Base-by-base conservation (phyloP, 2,888 invertebrate species). In the Ophion ventricosus region DNA sequence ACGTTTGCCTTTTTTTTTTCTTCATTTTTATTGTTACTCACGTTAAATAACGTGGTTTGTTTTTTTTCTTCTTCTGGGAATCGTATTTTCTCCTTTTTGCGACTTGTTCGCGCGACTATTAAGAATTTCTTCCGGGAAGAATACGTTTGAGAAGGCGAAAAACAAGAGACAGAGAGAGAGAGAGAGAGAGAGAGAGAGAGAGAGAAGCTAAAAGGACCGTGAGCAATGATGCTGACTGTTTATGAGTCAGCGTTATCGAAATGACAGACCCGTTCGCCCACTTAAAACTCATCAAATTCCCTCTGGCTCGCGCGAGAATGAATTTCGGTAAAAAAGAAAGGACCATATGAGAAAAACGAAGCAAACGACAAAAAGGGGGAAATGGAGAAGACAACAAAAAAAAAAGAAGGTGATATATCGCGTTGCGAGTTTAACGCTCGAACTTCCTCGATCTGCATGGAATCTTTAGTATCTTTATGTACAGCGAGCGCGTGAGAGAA, bases 191-290 rank as follows among this genome's bases (percentile, higher is more conserved):
- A 40, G 40, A 56, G 83, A 20, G 57, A 61, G 66, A 82, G 61
- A 82, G 61, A 82, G 72, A 85, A 74, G 85, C 83, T 78, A 82
- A 86, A 87, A 86, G 85, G 87, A 88, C 86, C 87, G 84, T 80
- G 67, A 84, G 83, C 87, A 84, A 82, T 86, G 88, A 88, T 87
- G 89, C 87, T 88, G 89, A 85, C 84, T 78, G 83, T 86, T 86
- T 86, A 86, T 86, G 86, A 86, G 81, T 86, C 86, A 84, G 78
- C 72, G 67, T 85, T 86, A 87, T 87, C 86, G 86, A 87, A 87
- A 82, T 82, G 81, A 87, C 79, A 86, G 67, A 79, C 86, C 77
- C 83, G 86, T 85, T 86, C 84, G 85, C 83, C 83, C 84, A 85
- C 83, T 86, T 83, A 66, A 81, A 85, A 80, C 75, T 85, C 83